Conservation (phyloP, 1,140 invertebrate species). For the Drosophila littoralis region DNA sequence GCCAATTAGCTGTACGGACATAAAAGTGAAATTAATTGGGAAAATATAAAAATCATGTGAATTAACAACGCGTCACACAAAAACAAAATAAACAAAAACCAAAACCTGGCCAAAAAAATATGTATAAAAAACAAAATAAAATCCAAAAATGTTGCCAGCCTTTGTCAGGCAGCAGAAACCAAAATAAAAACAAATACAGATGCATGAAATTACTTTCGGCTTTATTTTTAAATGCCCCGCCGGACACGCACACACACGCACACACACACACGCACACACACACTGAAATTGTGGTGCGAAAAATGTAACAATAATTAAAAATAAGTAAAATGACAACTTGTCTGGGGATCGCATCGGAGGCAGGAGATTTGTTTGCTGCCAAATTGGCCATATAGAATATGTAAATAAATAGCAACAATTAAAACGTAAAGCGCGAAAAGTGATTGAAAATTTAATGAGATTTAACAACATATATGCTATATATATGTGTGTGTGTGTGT, state of each 20-base stretch:
- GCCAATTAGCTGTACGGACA: constrained; percentile 54
- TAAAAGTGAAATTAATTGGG: constrained; percentile 20
- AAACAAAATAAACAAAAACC: constrained; percentile 45
- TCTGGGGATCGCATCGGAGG: constrained; percentile 58
- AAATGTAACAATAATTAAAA: constrained; percentile 46
- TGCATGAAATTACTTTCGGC: constrained; percentile 69
- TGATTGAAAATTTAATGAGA: constrained; percentile 44
- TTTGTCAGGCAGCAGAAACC: constrained; percentile 16
- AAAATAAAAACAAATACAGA: constrained; percentile 48
- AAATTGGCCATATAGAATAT: constrained; percentile 62
- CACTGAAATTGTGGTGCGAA: constrained; percentile 31
- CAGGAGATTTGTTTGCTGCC: constrained; percentile 64
- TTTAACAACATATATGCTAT: background rate
- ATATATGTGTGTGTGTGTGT: background rate
- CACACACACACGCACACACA: constrained; percentile 16
- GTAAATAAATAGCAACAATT: constrained; percentile 22
- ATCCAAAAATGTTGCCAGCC: constrained; percentile 14
- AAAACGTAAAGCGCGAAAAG: constrained; percentile 18
- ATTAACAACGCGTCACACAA: constrained; percentile 54
- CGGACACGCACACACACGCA: constrained; percentile 4
- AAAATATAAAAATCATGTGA: constrained; percentile 36
- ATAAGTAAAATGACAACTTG: constrained; percentile 64
- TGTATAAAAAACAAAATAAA: constrained; percentile 27
- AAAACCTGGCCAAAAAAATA: constrained; percentile 33
- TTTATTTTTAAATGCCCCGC: constrained; percentile 70